A percentile compares a stretch with the other conserved stretches of the same genome.
These are phyloP conservation scores for Heliconius ismenius DNA, from an alignment of 2,888 invertebrate genomes.

Conservation along the genomic window DNA sequence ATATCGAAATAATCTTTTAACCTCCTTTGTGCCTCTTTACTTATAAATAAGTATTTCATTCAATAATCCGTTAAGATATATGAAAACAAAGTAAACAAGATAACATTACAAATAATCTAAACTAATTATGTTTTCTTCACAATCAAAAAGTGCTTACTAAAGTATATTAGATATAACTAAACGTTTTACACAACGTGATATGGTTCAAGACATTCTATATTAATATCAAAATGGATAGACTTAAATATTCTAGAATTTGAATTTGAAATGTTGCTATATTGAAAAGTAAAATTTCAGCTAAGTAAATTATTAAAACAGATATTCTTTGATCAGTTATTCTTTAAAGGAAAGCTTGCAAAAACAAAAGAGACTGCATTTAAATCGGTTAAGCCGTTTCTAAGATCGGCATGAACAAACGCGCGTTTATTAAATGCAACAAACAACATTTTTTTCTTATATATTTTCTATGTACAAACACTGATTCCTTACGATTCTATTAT, in stretches of 20 bases:
- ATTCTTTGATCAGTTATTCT: no score
- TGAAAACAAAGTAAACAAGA: slow-evolving; percentile 2
- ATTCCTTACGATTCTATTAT: no score
- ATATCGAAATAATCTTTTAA: neutral
- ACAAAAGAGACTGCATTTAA: no score
- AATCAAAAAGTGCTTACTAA: neutral
- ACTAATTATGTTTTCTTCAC: neutral
- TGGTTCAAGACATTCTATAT: neutral
- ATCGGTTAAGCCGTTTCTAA: no score
- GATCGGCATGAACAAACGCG: no score
- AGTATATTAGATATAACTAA: neutral
- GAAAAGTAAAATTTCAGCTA: no score
- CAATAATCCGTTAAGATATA: neutral
- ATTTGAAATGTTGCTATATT: no score
- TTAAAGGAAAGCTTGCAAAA: no score
- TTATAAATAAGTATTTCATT: neutral
- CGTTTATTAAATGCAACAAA: no score
- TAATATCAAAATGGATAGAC: neutral
- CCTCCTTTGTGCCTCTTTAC: neutral
- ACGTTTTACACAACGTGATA: slow-evolving; percentile 13
- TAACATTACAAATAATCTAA: neutral
- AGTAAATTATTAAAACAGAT: no score
- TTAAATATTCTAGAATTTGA: neutral
- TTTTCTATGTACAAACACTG: no score
- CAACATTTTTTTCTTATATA: no score